Conservation (phyloP, 2,113 vertebrate genomes). For the Bungarus multicinctus region DNA sequence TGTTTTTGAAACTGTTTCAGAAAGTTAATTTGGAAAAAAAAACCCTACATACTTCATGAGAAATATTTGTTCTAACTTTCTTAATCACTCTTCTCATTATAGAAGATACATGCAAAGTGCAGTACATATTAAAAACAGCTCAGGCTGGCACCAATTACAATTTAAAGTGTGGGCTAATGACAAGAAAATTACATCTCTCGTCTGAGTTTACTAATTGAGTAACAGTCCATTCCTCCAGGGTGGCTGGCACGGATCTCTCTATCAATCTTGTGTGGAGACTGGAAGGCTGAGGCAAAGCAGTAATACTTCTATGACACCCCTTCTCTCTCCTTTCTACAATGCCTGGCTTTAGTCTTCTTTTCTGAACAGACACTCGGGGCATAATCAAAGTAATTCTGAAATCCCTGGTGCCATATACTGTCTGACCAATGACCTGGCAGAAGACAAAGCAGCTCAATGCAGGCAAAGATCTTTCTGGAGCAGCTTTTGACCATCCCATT, state of each 20-base stretch:
- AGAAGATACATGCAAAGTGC: constrained; percentile 58
- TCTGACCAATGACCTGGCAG: background rate
- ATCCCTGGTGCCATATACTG: background rate
- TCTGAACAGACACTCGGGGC: constrained; percentile 31
- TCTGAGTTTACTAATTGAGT: constrained; percentile 40
- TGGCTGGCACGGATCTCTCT: constrained; percentile 4
- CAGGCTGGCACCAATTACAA: constrained; percentile 63
- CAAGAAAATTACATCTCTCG: constrained; percentile 34
- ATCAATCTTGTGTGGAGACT: background rate
- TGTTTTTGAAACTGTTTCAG: background rate
- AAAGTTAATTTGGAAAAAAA: background rate
- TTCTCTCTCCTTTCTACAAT: background rate
- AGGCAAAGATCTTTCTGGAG: background rate
- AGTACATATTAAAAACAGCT: constrained; percentile 63
- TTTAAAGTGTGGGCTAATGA: constrained; percentile 67
- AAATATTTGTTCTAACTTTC: background rate
- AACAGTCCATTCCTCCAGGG: constrained; percentile 4
- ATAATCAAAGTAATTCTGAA: background rate
- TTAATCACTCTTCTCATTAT: background rate
- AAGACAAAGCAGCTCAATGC: background rate
- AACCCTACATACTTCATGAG: background rate
- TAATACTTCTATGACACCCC: background rate
- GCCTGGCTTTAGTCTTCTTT: constrained; percentile 62
- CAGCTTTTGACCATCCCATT: background rate
- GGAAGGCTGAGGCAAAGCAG: background rate